A percentile compares a stretch with the other conserved stretches of the same genome.
phyloP scores from a whole-genome alignment of 2,888 invertebrate species.

The Drosophila dives region DNA sequence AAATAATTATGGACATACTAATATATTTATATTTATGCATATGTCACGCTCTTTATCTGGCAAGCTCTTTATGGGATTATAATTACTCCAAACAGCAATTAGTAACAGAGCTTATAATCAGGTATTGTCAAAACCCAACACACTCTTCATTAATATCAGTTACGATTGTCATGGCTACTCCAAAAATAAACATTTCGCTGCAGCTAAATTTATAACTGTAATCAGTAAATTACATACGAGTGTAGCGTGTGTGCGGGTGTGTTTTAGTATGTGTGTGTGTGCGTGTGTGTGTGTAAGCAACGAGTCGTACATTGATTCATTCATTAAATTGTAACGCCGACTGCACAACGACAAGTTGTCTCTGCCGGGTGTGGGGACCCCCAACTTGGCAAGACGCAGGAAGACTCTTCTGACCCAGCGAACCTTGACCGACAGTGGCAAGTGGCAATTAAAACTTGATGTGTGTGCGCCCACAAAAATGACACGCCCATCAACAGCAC shows the following conservation, averaged over 20 bases:
- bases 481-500: constrained; percentile 36
- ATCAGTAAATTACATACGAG: constrained; percentile 32
- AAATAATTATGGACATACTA: constrained; percentile 2
- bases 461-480: constrained; percentile 20
- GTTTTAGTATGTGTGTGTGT: constrained; percentile 8
- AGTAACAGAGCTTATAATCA: constrained; percentile 15
- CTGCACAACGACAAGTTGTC: constrained; percentile 45
- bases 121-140: constrained; percentile 13
- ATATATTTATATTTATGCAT: neutral
- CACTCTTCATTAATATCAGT: constrained; percentile 3
- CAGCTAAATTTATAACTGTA: constrained; percentile 38
- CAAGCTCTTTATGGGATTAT: constrained; percentile 20
- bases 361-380: constrained; percentile 53
- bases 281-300: constrained; percentile 26
- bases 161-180: constrained; percentile 37
- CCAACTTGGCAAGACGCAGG: constrained; percentile 34
- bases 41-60: constrained; percentile 7
- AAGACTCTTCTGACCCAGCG: constrained; percentile 49
- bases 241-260: constrained; percentile 4
- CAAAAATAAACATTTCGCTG: constrained; percentile 6
- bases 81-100: constrained; percentile 26
- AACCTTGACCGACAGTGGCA: constrained; percentile 69
- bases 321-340: constrained; percentile 72
- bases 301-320: constrained; percentile 58
- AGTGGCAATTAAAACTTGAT: constrained; percentile 69